These are phyloP conservation scores for Acronicta aceris DNA, from an alignment of 2,888 invertebrate genomes.

Conservation along the genomic window DNA sequence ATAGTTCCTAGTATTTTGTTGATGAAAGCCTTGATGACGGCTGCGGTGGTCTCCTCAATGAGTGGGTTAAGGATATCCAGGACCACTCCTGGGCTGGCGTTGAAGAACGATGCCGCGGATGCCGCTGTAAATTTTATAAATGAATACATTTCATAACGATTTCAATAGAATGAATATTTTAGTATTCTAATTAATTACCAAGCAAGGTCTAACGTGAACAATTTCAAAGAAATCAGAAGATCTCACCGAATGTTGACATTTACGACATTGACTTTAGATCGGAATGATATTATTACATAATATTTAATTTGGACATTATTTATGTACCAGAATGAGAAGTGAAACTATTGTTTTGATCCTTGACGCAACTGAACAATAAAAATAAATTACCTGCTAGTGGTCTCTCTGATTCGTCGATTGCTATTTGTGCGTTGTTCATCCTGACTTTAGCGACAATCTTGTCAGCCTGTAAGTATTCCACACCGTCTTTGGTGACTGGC, in stretches of 20 bases:
- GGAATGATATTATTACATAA: no score
- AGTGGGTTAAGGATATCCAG: slow-evolving; percentile 92
- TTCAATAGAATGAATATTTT: no score
- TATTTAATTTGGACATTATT: no score
- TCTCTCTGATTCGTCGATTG: slow-evolving; percentile 87
- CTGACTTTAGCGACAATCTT: slow-evolving; percentile 90
- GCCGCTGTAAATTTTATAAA: slow-evolving; percentile 84
- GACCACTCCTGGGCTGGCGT: slow-evolving; percentile 91
- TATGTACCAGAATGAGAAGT: no score
- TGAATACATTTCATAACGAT: background rate
- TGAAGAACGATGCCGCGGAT: slow-evolving; percentile 92
- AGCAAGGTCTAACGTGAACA: no score
- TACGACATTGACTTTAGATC: no score
- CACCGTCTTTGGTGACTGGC: slow-evolving; percentile 88
- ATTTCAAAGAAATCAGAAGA: no score
- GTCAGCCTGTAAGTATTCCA: slow-evolving; percentile 90
- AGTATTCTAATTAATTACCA: no score
- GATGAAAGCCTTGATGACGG: slow-evolving; percentile 89
- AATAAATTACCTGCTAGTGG: slow-evolving; percentile 85
- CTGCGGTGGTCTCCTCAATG: slow-evolving; percentile 91
- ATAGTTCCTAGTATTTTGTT: slow-evolving; percentile 90
- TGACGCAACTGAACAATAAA: no score
- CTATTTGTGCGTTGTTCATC: slow-evolving; percentile 90
- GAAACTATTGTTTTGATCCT: no score
- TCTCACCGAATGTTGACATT: no score